Conservation (phyloP, 2,113 vertebrate species). For the Sciurus niger region DNA sequence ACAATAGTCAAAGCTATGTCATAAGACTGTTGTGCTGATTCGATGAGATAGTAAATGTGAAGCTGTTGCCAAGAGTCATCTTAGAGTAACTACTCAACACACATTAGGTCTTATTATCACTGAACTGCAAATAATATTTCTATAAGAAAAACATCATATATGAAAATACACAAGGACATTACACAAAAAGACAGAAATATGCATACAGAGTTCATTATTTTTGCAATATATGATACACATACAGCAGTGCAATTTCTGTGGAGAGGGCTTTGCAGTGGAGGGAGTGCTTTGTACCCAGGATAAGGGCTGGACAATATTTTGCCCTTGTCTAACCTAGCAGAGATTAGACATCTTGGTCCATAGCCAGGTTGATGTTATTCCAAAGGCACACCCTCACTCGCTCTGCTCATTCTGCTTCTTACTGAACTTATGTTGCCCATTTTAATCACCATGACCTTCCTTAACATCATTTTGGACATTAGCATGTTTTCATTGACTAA, state of each 20-base stretch:
- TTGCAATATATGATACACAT: background rate
- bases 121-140: background rate
- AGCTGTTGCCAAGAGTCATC: background rate
- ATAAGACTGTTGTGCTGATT: background rate
- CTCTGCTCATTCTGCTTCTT: background rate
- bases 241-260: background rate
- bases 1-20: background rate
- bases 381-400: background rate
- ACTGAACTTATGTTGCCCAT: background rate
- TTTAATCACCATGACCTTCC: background rate
- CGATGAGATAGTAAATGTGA: background rate
- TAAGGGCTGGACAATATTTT: background rate
- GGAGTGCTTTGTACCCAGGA: background rate
- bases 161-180: background rate
- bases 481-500: background rate
- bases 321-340: no score
- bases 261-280: background rate
- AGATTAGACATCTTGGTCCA: background rate
- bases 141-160: background rate
- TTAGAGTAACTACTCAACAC: background rate
- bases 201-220: background rate
- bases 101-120: background rate
- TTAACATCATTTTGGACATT: background rate
- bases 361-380: background rate
- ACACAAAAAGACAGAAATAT: background rate